Evolutionary conservation across 2,888 invertebrate species (phyloP).

Genomic region (Stenodema calcarata): DNA sequence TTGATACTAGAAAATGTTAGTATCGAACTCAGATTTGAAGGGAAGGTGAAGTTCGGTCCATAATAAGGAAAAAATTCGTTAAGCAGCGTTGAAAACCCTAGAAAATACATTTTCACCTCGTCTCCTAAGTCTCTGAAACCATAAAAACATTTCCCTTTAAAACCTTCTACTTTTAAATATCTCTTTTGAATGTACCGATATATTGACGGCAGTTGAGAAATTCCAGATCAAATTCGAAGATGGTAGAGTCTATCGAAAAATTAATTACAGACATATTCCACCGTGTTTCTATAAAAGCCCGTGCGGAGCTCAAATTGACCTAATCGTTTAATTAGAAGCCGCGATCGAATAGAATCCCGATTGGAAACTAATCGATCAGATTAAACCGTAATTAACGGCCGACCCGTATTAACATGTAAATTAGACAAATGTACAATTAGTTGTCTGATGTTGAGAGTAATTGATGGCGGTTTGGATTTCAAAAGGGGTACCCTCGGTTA

Average conservation of each 20-base stretch:
- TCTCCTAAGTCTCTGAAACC: too few species aligned
- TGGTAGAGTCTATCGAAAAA: background rate
- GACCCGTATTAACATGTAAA: constrained; percentile 27
- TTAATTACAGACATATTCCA: constrained; percentile 1
- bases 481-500: background rate
- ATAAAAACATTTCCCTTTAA: too few species aligned
- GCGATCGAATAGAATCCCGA: constrained; percentile 19
- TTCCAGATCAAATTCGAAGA: background rate
- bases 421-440: constrained; percentile 14
- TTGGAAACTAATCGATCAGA: constrained; percentile 38
- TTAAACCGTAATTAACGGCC: constrained; percentile 15
- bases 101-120: too few species aligned
- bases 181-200: too few species aligned
- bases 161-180: too few species aligned
- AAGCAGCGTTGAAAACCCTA: too few species aligned
- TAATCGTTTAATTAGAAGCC: constrained; percentile 27
- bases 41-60: too few species aligned
- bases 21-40: too few species aligned
- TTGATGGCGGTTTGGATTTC: background rate
- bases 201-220: too few species aligned
- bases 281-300: background rate
- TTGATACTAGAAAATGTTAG: too few species aligned
- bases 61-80: too few species aligned
- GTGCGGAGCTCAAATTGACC: constrained; percentile 20
- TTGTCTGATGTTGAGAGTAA: background rate